A percentile compares a stretch with the other conserved stretches of the same genome.
Evolutionary conservation across 2,113 vertebrate species (phyloP).

Genomic region (Alectura lathami): DNA sequence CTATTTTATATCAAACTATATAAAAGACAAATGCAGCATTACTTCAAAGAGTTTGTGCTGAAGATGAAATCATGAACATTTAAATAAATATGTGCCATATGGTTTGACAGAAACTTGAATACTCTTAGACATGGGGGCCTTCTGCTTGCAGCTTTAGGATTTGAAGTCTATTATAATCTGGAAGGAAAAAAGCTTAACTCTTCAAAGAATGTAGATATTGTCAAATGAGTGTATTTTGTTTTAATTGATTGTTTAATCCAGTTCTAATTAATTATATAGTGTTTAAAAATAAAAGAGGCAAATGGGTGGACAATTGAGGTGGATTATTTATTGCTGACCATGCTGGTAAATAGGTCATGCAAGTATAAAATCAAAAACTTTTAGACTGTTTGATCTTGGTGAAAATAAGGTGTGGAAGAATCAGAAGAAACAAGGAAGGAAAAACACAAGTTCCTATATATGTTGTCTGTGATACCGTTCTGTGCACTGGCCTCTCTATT

Average conservation of each 20-base stretch:
- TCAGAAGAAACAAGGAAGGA: not conserved
- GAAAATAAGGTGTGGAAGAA: not conserved
- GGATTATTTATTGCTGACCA: not conserved
- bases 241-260: not conserved
- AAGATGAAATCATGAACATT: slow-evolving; percentile 28
- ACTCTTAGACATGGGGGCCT: not conserved
- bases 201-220: not conserved
- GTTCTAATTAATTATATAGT: not conserved
- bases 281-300: not conserved
- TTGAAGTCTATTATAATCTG: not conserved
- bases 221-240: not conserved
- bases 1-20: slow-evolving; percentile 18
- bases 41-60: slow-evolving; percentile 32
- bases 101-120: not conserved
- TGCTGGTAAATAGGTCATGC: not conserved
- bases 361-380: not conserved
- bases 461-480: not conserved
- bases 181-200: not conserved
- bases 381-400: not conserved
- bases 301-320: not conserved
- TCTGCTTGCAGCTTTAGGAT: not conserved
- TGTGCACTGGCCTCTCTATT: not conserved
- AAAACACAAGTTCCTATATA: not conserved
- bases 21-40: slow-evolving; percentile 31
- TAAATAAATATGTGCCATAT: slow-evolving; percentile 7